These are phyloP conservation scores for Cardiocondyla obscurior DNA, from an alignment of 1,140 invertebrate species.

Conservation along the genomic window DNA sequence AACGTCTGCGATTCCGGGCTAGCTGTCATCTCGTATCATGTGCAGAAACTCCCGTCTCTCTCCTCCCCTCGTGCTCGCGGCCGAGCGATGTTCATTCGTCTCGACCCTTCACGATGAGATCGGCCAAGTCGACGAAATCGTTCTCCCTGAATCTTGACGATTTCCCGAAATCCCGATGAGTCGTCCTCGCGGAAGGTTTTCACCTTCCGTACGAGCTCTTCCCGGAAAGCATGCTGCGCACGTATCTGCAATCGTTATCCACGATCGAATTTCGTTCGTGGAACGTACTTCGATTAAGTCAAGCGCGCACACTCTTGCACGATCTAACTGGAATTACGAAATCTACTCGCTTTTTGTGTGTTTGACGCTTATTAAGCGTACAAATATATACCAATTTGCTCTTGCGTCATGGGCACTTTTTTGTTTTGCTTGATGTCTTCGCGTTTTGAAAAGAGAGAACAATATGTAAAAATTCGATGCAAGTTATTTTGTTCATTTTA, in stretches of 20 bases:
- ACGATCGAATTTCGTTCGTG: background rate
- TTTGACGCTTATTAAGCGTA: background rate
- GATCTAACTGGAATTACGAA: background rate
- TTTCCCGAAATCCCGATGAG: background rate
- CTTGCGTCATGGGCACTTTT: background rate
- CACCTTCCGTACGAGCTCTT: background rate
- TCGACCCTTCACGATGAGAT: background rate
- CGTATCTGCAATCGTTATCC: background rate
- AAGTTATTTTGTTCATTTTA: background rate
- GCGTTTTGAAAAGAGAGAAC: background rate
- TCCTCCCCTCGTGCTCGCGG: background rate
- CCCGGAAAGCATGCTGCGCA: background rate
- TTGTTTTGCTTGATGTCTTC: background rate
- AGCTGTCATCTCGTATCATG: constrained; percentile 40
- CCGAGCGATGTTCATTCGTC: background rate
- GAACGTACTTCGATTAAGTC: background rate
- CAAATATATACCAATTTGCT: background rate
- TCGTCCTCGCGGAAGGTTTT: background rate
- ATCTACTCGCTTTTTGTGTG: background rate
- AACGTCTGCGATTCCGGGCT: background rate
- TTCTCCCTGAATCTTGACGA: background rate
- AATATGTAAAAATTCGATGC: background rate
- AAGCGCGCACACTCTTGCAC: background rate
- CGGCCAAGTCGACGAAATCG: background rate
- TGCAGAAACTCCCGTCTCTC: constrained; percentile 19